These are phyloP conservation scores for Miniopterus natalensis DNA, from an alignment of 2,113 vertebrate genomes.

Conservation along the genomic window DNA sequence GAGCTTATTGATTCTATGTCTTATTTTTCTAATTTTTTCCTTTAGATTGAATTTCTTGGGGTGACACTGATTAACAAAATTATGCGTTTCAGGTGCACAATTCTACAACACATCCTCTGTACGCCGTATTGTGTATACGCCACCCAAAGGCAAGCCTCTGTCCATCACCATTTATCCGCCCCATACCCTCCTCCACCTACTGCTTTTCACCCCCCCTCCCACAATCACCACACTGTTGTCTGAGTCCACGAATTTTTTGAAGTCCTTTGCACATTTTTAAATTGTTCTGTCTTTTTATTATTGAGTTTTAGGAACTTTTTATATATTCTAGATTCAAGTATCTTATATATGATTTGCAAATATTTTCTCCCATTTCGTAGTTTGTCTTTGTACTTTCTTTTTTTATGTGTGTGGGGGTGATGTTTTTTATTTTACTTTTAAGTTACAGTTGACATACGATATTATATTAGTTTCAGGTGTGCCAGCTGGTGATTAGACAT, in stretches of 20 bases:
- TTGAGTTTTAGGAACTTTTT: background rate
- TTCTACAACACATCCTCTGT: background rate
- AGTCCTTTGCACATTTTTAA: background rate
- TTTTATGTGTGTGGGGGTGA: background rate
- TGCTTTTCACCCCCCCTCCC: background rate
- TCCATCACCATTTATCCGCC: background rate
- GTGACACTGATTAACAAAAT: background rate
- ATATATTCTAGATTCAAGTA: background rate
- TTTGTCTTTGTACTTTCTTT: background rate
- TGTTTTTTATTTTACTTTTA: background rate
- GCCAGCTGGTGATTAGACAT: background rate
- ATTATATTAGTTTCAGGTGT: background rate
- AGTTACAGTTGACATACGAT: background rate
- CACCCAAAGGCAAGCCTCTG: background rate
- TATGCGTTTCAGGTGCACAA: background rate
- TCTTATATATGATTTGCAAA: background rate
- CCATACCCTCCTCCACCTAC: background rate
- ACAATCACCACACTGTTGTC: background rate
- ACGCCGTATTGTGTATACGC: background rate
- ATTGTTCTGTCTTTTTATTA: background rate
- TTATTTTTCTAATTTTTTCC: background rate
- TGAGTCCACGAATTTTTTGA: background rate
- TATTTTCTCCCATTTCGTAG: background rate
- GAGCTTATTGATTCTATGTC: background rate
- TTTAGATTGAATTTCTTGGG: background rate